Conservation (phyloP, 64 coral and sea anemone genomes). For the Astreopora myriophthalma region DNA sequence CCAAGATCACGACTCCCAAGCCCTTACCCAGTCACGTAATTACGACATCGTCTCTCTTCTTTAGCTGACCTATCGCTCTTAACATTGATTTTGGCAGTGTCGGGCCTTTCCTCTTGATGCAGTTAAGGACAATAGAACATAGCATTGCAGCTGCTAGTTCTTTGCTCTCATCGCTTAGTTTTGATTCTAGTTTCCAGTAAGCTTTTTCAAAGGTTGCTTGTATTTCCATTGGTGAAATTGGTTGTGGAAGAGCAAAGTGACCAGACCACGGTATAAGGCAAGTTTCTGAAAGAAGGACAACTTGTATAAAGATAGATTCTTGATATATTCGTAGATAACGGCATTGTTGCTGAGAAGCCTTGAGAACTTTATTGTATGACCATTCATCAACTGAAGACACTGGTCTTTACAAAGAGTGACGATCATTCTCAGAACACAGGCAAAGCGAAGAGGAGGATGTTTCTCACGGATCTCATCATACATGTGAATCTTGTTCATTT, state of each 20-base stretch:
- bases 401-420: not conserved
- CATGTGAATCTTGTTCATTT: constrained; percentile 31
- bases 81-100: constrained; percentile 17
- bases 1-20: not conserved
- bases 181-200: constrained; percentile 17
- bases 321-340: constrained; percentile 27
- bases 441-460: constrained; percentile 19
- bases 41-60: constrained; percentile 5
- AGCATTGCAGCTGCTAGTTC: not conserved
- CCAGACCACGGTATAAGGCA: constrained; percentile 16
- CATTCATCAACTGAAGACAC: not conserved
- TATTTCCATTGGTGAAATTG: not conserved
- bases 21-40: constrained; percentile 15
- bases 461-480: constrained; percentile 21
- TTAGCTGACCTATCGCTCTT: not conserved
- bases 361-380: not conserved
- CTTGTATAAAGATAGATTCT: not conserved
- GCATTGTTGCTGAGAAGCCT: not conserved
- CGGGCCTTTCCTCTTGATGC: not conserved
- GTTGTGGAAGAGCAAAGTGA: constrained; percentile 37
- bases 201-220: constrained; percentile 41
- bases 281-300: constrained; percentile 50
- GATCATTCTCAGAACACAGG: not conserved
- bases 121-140: not conserved
- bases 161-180: not conserved